These are phyloP conservation scores for Meles meles DNA, from an alignment of 2,113 vertebrate species.

Conservation along the genomic window DNA sequence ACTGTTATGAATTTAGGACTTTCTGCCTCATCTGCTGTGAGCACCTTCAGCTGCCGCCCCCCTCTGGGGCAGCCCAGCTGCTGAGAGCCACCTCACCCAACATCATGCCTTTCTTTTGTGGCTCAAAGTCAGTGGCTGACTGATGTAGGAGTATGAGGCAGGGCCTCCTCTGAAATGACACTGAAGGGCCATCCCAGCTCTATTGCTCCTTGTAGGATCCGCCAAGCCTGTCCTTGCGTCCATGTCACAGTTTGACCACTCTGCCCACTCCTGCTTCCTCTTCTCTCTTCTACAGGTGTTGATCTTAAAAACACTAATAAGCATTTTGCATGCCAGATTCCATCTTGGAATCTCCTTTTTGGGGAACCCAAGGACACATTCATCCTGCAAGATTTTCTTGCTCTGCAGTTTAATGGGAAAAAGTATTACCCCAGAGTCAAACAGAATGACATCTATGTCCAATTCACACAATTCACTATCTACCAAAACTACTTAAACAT, in stretches of 20 bases:
- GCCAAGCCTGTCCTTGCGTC: too few relatives aligned
- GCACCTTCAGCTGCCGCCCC: rapidly evolving
- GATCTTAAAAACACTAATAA: neutral
- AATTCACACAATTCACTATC: neutral
- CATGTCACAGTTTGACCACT: neutral
- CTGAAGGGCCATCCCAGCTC: too few relatives aligned
- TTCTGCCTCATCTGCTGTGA: rapidly evolving
- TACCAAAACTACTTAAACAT: neutral
- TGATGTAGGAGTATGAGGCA: neutral
- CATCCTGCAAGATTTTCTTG: neutral
- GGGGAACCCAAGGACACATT: neutral
- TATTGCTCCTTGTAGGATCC: neutral
- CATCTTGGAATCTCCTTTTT: neutral
- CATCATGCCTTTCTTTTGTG: neutral
- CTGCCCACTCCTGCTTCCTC: neutral
- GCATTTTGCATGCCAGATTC: neutral
- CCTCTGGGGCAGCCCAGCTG: neutral
- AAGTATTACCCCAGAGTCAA: neutral
- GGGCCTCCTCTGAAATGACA: neutral
- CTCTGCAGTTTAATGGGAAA: neutral
- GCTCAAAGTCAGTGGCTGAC: neutral
- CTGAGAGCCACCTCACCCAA: neutral
- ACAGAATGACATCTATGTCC: neutral
- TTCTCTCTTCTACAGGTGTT: neutral
- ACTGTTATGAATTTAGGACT: neutral